Conservation (phyloP, 2,888 invertebrate genomes). For the Acanthosepion lycidas region DNA sequence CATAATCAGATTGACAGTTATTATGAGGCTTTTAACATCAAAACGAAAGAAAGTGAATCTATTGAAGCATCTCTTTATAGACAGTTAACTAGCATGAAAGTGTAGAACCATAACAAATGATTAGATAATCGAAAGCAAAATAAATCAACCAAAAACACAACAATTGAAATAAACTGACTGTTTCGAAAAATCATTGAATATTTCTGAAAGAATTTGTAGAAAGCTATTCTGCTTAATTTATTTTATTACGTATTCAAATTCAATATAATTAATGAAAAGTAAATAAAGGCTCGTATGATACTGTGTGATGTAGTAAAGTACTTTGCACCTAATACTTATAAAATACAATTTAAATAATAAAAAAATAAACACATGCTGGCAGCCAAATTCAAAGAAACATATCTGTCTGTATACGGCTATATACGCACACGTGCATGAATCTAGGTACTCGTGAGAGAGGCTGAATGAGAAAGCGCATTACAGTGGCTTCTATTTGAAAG, state of each 20-base stretch:
- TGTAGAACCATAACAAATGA: too few relatives aligned
- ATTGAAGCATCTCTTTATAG: neutral
- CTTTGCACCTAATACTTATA: too few relatives aligned
- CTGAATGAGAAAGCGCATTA: neutral
- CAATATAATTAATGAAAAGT: neutral
- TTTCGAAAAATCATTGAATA: neutral
- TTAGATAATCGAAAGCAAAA: too few relatives aligned
- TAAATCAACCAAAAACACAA: too few relatives aligned
- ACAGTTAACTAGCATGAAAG: too few relatives aligned
- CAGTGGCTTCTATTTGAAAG: neutral
- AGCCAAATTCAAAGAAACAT: neutral
- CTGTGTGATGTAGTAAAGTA: neutral
- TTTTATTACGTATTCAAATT: neutral
- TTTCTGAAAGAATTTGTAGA: neutral
- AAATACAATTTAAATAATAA: neutral
- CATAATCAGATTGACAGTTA: too few relatives aligned
- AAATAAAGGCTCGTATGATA: too few relatives aligned
- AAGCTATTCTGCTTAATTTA: neutral
- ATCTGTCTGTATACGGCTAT: neutral
- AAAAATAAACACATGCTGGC: neutral
- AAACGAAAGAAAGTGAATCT: neutral
- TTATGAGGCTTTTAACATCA: too few relatives aligned
- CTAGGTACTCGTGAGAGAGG: neutral
- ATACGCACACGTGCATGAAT: neutral
- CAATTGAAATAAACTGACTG: too few relatives aligned